Base-by-base conservation (phyloP, 2,113 vertebrate species). In the Passer domesticus region DNA sequence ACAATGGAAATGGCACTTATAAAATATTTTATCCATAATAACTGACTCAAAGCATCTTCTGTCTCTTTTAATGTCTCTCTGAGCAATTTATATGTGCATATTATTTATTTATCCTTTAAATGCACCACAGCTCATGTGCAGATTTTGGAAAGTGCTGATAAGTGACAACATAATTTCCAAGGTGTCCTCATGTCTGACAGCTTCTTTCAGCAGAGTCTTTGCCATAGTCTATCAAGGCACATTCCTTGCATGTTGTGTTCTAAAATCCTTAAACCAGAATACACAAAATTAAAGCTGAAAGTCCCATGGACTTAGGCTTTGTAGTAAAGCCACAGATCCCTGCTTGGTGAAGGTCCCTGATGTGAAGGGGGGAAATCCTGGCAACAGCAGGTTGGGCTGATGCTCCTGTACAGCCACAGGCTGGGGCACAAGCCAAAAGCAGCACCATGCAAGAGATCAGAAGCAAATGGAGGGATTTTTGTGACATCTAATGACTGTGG, bases 291-390 rank as follows among this genome's bases (percentile, higher is more conserved):
- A 53, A 87, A 78, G 33, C 11, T 43, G 11, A 13, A 60, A 72
- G 22, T 50, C 49, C 37, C 58, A 46, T 0, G 1, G 46, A 46
- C 22, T 87, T 30, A 19, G 55, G 2, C 41, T 82, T 39, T 53
- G 56, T 15, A 85, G 67, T 22, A 35, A 53, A 56, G 6, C 47
- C 11, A 15, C 30, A 60, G 69, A 78, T 49, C 41, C 27, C 31
- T 39, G 21, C 0, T 0, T 9, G n/a, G 68, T 25, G 55, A 56
- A 50, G 46, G 33, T 46, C 18, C 49, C 73, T 0, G 1, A 8
- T 3, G 30, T 8, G 69, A 77, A 13, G 43, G 30, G 3, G 2
- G 35, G 66, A 62, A 70, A 50, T 3, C 11, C 47, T 35, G 43
- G 16, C 59, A 74, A 3, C 35, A 53, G 75, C 56, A 49, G 24